Conservation (phyloP, 2,888 invertebrate species). For the Baronia brevicornis region DNA sequence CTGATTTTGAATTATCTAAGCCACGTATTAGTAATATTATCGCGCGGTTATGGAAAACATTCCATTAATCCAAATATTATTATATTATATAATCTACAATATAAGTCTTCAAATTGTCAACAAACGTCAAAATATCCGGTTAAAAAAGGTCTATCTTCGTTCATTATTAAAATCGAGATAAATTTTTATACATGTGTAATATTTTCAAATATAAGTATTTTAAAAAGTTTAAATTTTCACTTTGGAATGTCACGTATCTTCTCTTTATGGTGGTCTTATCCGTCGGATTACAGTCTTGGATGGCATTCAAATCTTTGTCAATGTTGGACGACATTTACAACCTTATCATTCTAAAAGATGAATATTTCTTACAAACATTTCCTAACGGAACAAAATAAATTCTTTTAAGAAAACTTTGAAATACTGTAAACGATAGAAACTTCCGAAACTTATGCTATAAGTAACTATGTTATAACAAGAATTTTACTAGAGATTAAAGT, state of each 20-base stretch:
- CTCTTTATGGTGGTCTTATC: conserved; percentile 1
- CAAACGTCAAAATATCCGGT: conserved; percentile 4
- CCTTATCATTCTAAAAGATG: conserved; percentile 10
- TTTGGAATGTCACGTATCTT: conserved; percentile 6
- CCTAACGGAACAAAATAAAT: conserved; percentile 2
- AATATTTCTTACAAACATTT: conserved; percentile 2
- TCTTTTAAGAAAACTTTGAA: too few species aligned
- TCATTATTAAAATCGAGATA: too few species aligned
- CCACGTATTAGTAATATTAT: too few species aligned
- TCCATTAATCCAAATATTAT: too few species aligned
- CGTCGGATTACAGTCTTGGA: conserved; percentile 11
- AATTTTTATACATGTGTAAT: conserved; percentile 9
- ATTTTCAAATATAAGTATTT: conserved; percentile 5
- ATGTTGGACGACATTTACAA: conserved; percentile 8
- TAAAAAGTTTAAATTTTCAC: conserved; percentile 4
- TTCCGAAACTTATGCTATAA: conserved; percentile 28
- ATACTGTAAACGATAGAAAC: too few species aligned
- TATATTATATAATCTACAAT: too few species aligned
- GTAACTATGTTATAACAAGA: conserved; percentile 33
- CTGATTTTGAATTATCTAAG: too few species aligned
- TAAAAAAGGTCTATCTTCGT: conserved; percentile 1
- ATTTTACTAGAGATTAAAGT: too few species aligned
- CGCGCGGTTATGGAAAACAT: too few species aligned
- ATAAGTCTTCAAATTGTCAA: too few species aligned
- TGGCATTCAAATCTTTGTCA: conserved; percentile 5